These are phyloP conservation scores for Sminthurides aquaticus DNA, from an alignment of 2,888 invertebrate genomes.

Conservation along the genomic window DNA sequence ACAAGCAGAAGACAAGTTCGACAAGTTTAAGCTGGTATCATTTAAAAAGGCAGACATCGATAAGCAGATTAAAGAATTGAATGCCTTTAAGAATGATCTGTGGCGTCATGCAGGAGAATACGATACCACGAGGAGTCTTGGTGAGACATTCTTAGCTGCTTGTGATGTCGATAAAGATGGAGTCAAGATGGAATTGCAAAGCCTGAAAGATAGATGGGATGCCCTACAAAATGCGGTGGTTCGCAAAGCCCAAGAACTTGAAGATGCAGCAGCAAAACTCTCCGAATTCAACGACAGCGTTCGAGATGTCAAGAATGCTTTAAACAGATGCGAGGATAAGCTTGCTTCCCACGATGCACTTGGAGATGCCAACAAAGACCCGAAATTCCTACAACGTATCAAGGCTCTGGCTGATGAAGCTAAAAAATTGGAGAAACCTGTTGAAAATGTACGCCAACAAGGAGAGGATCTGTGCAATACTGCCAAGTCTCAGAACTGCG, in stretches of 20 bases:
- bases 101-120: conserved; percentile 91
- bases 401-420: conserved; percentile 74
- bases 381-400: conserved; percentile 74
- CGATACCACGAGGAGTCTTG: conserved; percentile 75
- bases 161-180: conserved; percentile 88
- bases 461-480: conserved; percentile 70
- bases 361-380: conserved; percentile 68
- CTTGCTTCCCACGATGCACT: conserved; percentile 65
- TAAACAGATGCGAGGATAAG: conserved; percentile 83
- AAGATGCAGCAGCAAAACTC: conserved; percentile 62
- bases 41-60: conserved; percentile 80
- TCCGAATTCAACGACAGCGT: conserved; percentile 51
- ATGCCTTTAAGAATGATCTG: conserved; percentile 82
- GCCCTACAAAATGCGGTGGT: conserved; percentile 74
- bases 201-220: conserved; percentile 83
- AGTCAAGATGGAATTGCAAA: conserved; percentile 70
- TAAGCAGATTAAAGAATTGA: conserved; percentile 77
- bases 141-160: conserved; percentile 76
- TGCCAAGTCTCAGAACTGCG: conserved; percentile 64
- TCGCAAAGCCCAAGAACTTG: conserved; percentile 66
- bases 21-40: conserved; percentile 62
- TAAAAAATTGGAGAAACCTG: conserved; percentile 65
- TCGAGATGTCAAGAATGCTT: conserved; percentile 72
- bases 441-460: conserved; percentile 57
- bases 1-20: conserved; percentile 75